Conservation (phyloP, 2,888 invertebrate species). For the Cheilosia vulpina region DNA sequence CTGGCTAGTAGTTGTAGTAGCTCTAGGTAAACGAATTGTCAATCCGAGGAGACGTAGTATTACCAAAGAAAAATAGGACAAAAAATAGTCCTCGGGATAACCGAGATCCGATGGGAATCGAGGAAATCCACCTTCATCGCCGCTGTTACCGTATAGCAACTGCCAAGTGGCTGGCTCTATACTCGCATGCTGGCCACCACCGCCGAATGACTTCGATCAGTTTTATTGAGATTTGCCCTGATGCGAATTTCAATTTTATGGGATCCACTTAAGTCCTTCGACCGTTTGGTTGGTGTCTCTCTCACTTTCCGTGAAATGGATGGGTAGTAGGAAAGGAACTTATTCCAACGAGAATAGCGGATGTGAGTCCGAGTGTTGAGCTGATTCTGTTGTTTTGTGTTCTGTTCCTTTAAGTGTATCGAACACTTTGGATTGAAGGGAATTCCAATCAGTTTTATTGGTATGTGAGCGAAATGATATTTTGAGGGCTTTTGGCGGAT, state of each 20-base stretch:
- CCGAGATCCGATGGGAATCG: constrained; percentile 2
- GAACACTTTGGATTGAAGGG: constrained; percentile 37
- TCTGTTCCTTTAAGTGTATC: constrained; percentile 46
- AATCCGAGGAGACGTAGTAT: constrained; percentile 51
- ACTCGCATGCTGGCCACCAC: background rate
- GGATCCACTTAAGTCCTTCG: constrained; percentile 73
- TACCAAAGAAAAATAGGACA: constrained; percentile 25
- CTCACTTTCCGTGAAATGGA: constrained; percentile 51
- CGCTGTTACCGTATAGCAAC: constrained; percentile 14
- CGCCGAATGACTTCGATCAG: constrained; percentile 70
- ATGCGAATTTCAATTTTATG: constrained; percentile 75
- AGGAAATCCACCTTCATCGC: constrained; percentile 23
- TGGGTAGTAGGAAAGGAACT: background rate
- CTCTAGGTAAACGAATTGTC: constrained; percentile 67
- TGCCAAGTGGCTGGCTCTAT: background rate
- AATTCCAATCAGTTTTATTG: constrained; percentile 69
- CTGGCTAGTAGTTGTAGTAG: constrained; percentile 25
- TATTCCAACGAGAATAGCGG: constrained; percentile 22
- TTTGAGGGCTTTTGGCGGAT: constrained; percentile 13
- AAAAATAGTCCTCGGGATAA: constrained; percentile 18
- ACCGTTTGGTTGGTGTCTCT: constrained; percentile 61
- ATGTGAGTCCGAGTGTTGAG: constrained; percentile 21
- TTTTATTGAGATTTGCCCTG: constrained; percentile 75
- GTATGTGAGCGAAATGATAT: constrained; percentile 9
- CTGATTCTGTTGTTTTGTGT: constrained; percentile 63